A percentile compares a stretch with the other conserved stretches of the same genome.
These are phyloP conservation scores for Gortyna flavago DNA, from an alignment of 2,888 invertebrate genomes.

Conservation along the genomic window DNA sequence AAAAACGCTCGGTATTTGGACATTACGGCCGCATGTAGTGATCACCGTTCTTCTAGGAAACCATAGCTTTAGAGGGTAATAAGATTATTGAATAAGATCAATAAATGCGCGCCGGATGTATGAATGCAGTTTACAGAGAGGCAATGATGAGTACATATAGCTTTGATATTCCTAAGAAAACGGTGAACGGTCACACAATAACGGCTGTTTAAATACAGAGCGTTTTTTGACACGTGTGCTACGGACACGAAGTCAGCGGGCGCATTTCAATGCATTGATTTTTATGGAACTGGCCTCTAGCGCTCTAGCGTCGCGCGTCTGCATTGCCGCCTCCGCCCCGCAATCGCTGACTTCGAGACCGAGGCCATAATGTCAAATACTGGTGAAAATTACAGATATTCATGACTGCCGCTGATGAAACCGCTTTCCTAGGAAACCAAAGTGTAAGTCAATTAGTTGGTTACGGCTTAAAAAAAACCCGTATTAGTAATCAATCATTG, in stretches of 20 bases:
- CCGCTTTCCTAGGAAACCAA: neutral
- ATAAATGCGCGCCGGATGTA: no score
- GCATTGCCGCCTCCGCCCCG: no score
- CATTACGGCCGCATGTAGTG: no score
- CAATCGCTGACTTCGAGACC: no score
- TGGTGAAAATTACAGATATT: neutral
- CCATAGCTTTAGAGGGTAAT: neutral
- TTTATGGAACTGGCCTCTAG: no score
- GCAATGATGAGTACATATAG: no score
- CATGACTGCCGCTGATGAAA: neutral
- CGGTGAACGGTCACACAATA: neutral
- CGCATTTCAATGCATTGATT: no score
- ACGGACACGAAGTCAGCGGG: no score
- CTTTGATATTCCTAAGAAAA: neutral
- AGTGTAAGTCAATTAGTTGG: neutral
- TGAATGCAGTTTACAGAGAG: no score
- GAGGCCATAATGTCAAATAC: neutral
- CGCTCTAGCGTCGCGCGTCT: no score
- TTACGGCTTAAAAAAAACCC: neutral
- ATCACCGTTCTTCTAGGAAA: no score
- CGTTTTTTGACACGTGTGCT: neutral
- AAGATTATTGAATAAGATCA: neutral
- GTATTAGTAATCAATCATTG: neutral
- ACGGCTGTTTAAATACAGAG: neutral
- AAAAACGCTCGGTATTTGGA: no score